Evolutionary conservation across 2,113 vertebrate genomes (phyloP).

Genomic region (Cyanoramphus novaezelandiae): DNA sequence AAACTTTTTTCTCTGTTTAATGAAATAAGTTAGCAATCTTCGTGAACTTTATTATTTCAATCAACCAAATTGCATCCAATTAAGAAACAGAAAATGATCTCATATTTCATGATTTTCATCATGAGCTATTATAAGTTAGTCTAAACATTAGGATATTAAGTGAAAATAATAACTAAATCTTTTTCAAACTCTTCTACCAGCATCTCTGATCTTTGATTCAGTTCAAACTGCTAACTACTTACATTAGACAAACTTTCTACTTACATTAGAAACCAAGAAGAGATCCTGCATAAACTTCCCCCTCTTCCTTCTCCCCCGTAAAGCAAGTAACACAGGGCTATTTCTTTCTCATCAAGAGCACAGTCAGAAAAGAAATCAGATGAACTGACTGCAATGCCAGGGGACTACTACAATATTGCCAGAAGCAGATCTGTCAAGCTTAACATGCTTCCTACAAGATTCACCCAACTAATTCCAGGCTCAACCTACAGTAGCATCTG

Average conservation of each 20-base stretch:
- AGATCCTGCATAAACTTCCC: neutral
- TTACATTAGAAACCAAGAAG: neutral
- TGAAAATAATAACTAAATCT: neutral
- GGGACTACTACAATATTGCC: neutral
- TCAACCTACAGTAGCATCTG: neutral
- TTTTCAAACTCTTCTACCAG: neutral
- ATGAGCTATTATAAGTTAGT: neutral
- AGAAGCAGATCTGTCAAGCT: neutral
- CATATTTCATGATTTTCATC: neutral
- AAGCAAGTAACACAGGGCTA: neutral
- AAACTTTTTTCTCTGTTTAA: neutral
- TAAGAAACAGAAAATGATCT: neutral
- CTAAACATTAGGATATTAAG: neutral
- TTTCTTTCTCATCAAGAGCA: neutral
- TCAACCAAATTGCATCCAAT: neutral
- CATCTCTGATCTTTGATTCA: neutral
- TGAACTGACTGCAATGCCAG: neutral
- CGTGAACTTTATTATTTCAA: neutral
- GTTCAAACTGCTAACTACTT: neutral
- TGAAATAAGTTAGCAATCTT: neutral
- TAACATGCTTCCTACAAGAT: neutral
- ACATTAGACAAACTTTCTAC: neutral
- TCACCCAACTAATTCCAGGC: neutral
- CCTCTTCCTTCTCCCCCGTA: neutral
- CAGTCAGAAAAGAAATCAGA: neutral